Percentiles rank a stretch among this genome's conserved stretches.
Conservation (phyloP, 2,113 vertebrate species). For the Lichenostomus cassidix region DNA sequence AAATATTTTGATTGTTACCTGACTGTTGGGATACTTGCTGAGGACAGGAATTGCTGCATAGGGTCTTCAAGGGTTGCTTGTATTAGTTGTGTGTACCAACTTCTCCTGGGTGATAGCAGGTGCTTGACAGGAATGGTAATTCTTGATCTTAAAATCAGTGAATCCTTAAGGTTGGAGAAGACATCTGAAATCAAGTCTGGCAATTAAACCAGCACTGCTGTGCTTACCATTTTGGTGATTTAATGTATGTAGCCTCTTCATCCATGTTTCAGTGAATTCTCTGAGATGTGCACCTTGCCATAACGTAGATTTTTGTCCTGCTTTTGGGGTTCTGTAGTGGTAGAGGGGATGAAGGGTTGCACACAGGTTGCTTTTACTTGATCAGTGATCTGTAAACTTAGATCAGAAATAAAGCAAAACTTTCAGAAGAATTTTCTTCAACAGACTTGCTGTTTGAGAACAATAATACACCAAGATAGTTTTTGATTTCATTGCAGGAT, state of each 20-base stretch:
- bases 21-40: not conserved
- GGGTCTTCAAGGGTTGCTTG: not conserved
- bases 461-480: not conserved
- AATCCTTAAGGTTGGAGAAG: not conserved
- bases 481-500: conserved; percentile 69
- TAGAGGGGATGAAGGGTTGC: not conserved
- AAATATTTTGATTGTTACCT: not conserved
- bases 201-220: not conserved
- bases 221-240: not conserved
- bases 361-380: not conserved
- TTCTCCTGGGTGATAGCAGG: not conserved
- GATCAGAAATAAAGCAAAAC: not conserved
- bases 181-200: not conserved
- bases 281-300: not conserved
- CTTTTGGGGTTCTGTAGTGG: not conserved
- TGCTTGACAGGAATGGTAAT: not conserved
- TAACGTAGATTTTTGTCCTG: not conserved
- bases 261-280: not conserved
- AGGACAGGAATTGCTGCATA: not conserved
- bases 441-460: not conserved
- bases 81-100: not conserved
- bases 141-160: not conserved
- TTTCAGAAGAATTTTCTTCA: not conserved
- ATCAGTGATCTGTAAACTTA: not conserved
- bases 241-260: not conserved